Conservation (phyloP, 64 coral and sea anemone genomes). For the Montipora foliosa region DNA sequence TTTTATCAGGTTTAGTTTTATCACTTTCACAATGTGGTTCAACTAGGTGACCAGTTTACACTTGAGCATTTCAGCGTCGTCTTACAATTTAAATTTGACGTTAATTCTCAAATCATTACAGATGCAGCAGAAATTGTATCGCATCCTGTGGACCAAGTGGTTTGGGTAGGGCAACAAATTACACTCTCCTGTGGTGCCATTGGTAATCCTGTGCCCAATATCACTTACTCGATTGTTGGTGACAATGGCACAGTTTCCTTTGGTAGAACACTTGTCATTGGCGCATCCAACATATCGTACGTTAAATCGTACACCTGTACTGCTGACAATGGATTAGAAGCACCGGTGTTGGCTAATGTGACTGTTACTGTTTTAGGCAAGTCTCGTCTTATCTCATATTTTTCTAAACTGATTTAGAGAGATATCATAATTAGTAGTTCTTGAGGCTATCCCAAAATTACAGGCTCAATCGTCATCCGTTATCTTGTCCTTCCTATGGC, state of each 20-base stretch:
- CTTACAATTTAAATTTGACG: too few relatives aligned
- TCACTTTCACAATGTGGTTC: too few relatives aligned
- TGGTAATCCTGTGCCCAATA: constrained; percentile 59
- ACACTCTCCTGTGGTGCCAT: constrained; percentile 27
- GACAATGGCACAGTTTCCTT: constrained; percentile 14
- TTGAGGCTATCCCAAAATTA: too few relatives aligned
- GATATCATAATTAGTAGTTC: too few relatives aligned
- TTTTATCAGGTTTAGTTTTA: too few relatives aligned
- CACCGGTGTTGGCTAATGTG: neutral
- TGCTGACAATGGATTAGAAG: constrained; percentile 31
- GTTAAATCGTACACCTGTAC: constrained; percentile 31
- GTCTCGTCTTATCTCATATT: neutral
- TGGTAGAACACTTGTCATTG: constrained; percentile 8
- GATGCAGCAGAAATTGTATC: constrained; percentile 26
- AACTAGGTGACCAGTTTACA: too few relatives aligned
- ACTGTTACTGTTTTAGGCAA: constrained; percentile 62
- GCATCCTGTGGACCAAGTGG: constrained; percentile 13
- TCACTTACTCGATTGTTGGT: constrained; percentile 38
- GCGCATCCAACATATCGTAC: neutral
- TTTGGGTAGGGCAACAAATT: constrained; percentile 34
- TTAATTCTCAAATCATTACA: neutral
- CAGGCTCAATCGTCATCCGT: neutral
- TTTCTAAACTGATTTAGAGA: neutral
- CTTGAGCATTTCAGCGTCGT: neutral
- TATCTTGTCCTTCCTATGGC: too few relatives aligned